Evolutionary conservation across 53 echinoderm and acorn worm genomes (phyloP).

Genomic region (Actinopyga echinites): DNA sequence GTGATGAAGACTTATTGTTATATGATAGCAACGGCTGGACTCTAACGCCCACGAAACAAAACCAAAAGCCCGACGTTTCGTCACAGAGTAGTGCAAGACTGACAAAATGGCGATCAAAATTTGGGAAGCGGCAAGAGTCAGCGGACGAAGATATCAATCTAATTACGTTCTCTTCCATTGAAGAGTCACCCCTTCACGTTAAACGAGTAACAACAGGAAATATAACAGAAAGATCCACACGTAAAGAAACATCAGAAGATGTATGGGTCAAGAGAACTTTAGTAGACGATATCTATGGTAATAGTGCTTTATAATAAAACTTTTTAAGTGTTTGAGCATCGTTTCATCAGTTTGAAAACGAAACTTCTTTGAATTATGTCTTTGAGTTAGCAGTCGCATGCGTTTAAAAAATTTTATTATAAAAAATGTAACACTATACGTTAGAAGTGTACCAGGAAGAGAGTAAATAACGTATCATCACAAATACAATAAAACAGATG

Average conservation of each 20-base stretch:
- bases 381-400: too few relatives aligned
- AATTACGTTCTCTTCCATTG: slow-evolving; percentile 10
- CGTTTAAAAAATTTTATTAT: too few relatives aligned
- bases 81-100: not conserved
- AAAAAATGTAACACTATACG: too few relatives aligned
- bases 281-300: not conserved
- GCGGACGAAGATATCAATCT: slow-evolving; percentile 1
- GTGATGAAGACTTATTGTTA: not conserved
- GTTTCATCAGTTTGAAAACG: too few relatives aligned
- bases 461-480: too few relatives aligned
- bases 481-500: too few relatives aligned
- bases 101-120: slow-evolving; percentile 9
- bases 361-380: too few relatives aligned
- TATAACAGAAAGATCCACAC: not conserved
- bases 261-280: slow-evolving; percentile 24
- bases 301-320: too few relatives aligned
- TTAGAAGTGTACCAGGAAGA: too few relatives aligned
- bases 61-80: not conserved
- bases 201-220: slow-evolving; percentile 2
- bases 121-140: not conserved
- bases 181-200: slow-evolving; percentile 9
- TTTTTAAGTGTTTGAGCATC: too few relatives aligned
- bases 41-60: not conserved
- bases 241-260: not conserved
- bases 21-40: not conserved